Evolutionary conservation across 2,113 vertebrate species (phyloP).

Genomic region (Accipiter virgatus): DNA sequence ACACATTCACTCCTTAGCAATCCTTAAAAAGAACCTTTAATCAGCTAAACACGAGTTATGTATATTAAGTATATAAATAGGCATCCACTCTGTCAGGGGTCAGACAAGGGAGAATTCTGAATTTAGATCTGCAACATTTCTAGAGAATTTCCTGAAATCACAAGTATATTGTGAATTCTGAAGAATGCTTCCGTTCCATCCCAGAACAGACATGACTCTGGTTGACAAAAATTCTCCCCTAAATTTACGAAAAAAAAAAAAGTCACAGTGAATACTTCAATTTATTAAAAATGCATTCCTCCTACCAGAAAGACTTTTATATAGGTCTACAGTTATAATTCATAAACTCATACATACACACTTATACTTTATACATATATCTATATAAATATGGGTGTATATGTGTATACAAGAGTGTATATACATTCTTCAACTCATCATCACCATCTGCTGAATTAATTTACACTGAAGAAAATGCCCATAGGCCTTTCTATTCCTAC

Average conservation of each 20-base stretch:
- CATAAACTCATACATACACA: neutral
- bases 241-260: neutral
- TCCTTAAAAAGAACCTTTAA: neutral
- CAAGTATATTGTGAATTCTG: neutral
- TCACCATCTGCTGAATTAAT: slow-evolving; percentile 29
- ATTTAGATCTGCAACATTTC: neutral
- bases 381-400: neutral
- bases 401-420: neutral
- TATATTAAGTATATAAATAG: neutral
- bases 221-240: neutral
- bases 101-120: neutral
- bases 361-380: neutral
- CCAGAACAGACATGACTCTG: neutral
- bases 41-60: neutral
- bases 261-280: neutral
- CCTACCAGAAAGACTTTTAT: neutral
- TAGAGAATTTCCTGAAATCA: neutral
- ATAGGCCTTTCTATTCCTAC: neutral
- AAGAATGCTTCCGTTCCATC: neutral
- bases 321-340: neutral
- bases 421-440: neutral
- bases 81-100: neutral
- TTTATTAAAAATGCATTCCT: neutral
- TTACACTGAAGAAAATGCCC: neutral
- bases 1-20: neutral